A percentile compares a stretch with the other conserved stretches of the same genome.
These are phyloP conservation scores for Euplagia quadripunctaria DNA, from an alignment of 2,888 invertebrate species.

Conservation along the genomic window DNA sequence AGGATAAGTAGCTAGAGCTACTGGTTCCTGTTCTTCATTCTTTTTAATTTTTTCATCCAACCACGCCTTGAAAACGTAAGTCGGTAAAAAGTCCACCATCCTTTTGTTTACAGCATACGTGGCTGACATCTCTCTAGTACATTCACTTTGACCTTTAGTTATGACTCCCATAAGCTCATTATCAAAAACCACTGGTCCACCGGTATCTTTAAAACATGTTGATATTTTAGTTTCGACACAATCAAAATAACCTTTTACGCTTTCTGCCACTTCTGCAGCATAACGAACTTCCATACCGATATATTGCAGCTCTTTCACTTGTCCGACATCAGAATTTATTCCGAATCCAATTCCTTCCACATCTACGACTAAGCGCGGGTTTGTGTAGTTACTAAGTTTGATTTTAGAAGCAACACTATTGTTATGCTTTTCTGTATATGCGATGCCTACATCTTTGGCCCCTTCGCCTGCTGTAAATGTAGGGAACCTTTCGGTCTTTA, in stretches of 20 bases:
- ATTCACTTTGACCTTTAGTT: slow-evolving; percentile 68
- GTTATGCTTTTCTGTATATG: slow-evolving; percentile 77
- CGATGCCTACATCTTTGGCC: slow-evolving; percentile 73
- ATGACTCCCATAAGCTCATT: slow-evolving; percentile 77
- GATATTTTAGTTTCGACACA: slow-evolving; percentile 78
- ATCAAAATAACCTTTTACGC: slow-evolving; percentile 69
- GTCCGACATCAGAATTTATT: slow-evolving; percentile 72
- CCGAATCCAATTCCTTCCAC: slow-evolving; percentile 78
- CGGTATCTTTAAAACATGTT: slow-evolving; percentile 78
- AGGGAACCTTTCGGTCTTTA: slow-evolving; percentile 75
- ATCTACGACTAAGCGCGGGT: slow-evolving; percentile 59
- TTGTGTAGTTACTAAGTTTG: slow-evolving; percentile 70
- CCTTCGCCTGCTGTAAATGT: slow-evolving; percentile 63
- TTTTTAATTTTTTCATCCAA: slow-evolving; percentile 74
- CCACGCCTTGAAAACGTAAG: slow-evolving; percentile 76
- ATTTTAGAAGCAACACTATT: slow-evolving; percentile 70
- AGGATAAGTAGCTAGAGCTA: slow-evolving; percentile 64
- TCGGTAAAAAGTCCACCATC: slow-evolving; percentile 71
- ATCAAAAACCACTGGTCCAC: slow-evolving; percentile 74
- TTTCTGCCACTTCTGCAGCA: slow-evolving; percentile 42
- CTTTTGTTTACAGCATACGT: slow-evolving; percentile 72
- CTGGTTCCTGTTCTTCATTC: slow-evolving; percentile 64
- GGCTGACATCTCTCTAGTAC: slow-evolving; percentile 72
- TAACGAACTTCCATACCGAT: slow-evolving; percentile 72
- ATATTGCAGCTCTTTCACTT: slow-evolving; percentile 70